Evolutionary conservation across 2,888 invertebrate species (phyloP).

Genomic region (Drosophila tripunctata): DNA sequence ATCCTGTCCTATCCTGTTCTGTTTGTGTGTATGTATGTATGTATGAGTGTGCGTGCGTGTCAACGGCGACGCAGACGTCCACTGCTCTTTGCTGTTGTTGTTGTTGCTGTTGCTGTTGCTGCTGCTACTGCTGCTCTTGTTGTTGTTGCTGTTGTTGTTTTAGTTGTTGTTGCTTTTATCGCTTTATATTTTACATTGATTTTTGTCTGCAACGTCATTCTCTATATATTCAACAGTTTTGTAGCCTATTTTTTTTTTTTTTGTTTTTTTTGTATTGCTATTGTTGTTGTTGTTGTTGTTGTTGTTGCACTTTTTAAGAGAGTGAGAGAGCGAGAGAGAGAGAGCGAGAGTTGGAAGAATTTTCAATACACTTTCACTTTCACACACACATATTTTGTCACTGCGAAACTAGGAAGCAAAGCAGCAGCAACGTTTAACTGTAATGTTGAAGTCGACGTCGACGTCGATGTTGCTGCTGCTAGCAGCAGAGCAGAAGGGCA

Average conservation of each 20-base stretch:
- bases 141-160: slow-evolving; percentile 29
- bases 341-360: not conserved
- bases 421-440: not conserved
- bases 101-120: slow-evolving; percentile 27
- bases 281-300: slow-evolving; percentile 34
- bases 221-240: slow-evolving; percentile 82
- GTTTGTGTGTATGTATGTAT: slow-evolving; percentile 21
- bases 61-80: slow-evolving; percentile 47
- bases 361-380: not conserved
- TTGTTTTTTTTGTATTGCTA: slow-evolving; percentile 8
- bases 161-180: slow-evolving; percentile 55
- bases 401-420: slow-evolving; percentile 22
- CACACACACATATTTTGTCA: not conserved
- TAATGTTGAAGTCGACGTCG: slow-evolving; percentile 16
- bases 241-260: slow-evolving; percentile 40
- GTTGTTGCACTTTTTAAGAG: slow-evolving; percentile 6
- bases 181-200: slow-evolving; percentile 75
- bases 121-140: slow-evolving; percentile 27
- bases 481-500: too few relatives aligned
- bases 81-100: slow-evolving; percentile 32
- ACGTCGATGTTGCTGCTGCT: slow-evolving; percentile 8
- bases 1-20: too few relatives aligned
- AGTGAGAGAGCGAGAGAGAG: not conserved
- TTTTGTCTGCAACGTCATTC: slow-evolving; percentile 79
- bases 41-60: slow-evolving; percentile 42